Evolutionary conservation across 37 sponge, comb jelly and placozoan species (phyloP), one percentile per base, ranked within the genome.

Genomic region (Chondrosia reniformis): DNA sequence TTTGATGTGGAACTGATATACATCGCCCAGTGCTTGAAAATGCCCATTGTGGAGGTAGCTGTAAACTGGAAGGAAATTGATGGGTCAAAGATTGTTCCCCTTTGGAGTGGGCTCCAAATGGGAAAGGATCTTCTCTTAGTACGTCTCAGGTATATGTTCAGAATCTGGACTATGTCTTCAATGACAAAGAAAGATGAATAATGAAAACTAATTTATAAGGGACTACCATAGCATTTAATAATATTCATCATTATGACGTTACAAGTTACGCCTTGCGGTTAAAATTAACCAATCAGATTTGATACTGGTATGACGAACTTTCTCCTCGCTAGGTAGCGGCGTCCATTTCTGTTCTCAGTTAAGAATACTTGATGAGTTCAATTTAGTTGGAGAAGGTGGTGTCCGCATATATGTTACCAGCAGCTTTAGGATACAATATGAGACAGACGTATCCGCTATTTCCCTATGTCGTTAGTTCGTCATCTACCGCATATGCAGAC

Each of bases 61-160:
- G 94, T 98, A 36, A 95, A 95, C 77, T 98, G 99, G 99, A 77
- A 95, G 61, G 99, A 98, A 54, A 85, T 98, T 71, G 99, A 98
- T 25, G 99, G 97, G 83, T 74, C 99, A 0, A 98, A 98, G 67
- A 81, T 98, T 69, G 85, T 91, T 0, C 99, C 99, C 1, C 10
- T 98, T 32, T 93, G 62, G 54, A 98, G 99, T 58, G 93, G 99
- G 96, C 19, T 91, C 3, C 94, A 98, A 61, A 98, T 98, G 99
- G 99, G 91, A 21, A 73, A 89, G 32, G 99, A 98, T 56, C 49
- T 98, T 30, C 75, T 96, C 24, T 89, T 96, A 75, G 90, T 96
- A 37, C 55, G 97, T 28, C 44, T 93, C 55, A 66, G 94, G 25
- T 96, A 96, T 83, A 63, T 80, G 49, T 88, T 91, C 73, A 81